Evolutionary conservation across 1,140 invertebrate genomes (phyloP), one percentile per base, ranked within the genome.

Genomic region (Lepidurus couesii): DNA sequence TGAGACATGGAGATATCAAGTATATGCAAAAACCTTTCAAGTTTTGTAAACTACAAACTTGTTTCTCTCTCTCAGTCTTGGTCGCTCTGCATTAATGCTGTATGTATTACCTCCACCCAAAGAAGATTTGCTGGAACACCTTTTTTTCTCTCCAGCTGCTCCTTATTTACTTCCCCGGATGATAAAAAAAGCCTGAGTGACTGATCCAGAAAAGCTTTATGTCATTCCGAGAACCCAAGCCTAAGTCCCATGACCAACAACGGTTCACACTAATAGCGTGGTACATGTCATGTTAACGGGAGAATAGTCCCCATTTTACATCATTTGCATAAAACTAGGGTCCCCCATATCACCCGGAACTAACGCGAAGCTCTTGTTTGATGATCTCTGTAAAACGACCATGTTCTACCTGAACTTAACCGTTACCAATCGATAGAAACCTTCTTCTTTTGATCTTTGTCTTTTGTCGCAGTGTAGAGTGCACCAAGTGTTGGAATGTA

Each of bases 191-290:
- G 21, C 53, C 21, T 65, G 16, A n/a, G 13, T 13, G 45, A 21
- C 53, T 65, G 16, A 65, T 21, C 53, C 34, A 34, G 34, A 65
- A 65, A 65, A 65, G 53, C 53, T 65, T 65, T n/a, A 65, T 65
- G 53, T 65, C 53, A 65, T 21, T 65, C 21, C 53, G 7, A 65
- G 8, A 65, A n/a, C 53, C 53, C 53, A n/a, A n/a, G 7, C 16
- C 53, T n/a, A 21, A 21, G 53, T 34, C 34, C 34, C 16, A 65
- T 65, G 53, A 65, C 53, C 16, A 65, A 65, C 53, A 65, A 65
- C 53, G 21, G 53, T 65, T 65, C 53, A 65, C 53, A 65, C 53
- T 65, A 65, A 65, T 65, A 65, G 53, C 53, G 53, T 65, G 53
- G 53, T 65, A 13, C 53, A 21, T 65, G 53, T 65, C 53, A 65